Evolutionary conservation across 2,888 invertebrate genomes (phyloP), one percentile per base, ranked within the genome.

Genomic region (Pachycephus smyrnensis): DNA sequence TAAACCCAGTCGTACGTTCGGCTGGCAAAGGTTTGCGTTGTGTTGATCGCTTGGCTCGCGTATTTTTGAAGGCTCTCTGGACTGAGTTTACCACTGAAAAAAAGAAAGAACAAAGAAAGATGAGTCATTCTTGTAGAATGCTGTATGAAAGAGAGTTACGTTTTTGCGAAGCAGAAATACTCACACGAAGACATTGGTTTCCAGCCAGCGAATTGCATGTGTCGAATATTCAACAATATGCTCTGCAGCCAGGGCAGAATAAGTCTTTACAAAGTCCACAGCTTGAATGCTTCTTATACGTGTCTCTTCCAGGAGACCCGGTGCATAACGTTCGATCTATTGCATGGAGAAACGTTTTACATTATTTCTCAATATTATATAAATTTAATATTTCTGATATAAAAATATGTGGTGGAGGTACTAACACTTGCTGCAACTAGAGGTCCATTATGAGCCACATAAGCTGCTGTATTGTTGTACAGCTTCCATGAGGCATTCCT

Each of bases 171-270:
- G 9, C 23, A 23, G 55, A 55, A 81, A 86, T 88, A 95, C 96
- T 95, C 93, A 96, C 96, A 96, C 93, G 92, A 96, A 96, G 78
- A 96, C 95, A 92, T 96, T 95, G 77, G 94, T 95, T 89, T 93
- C 94, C 88, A 96, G 92, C 92, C 95, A 95, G 81, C 94, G 93
- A 12, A 88, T 80, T 68, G 84, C 85, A 68, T 81, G 81, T 40
- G 79, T 80, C 9, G 88, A 89, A 78, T 87, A 83, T 81, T 89
- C 87, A 73, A 86, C 81, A 71, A 87, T 77, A 82, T 89, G 88
- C 74, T 91, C 89, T 73, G 82, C 86, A 11, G 86, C 82, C 40
- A 86, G 79, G 23, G 82, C 82, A 68, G 89, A 88, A 77, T 88
- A 90, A 69, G 79, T 83, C 82, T 88, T 90, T 2, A 86, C 73